A percentile compares a stretch with the other conserved stretches of the same genome.
Evolutionary conservation across 2,888 invertebrate genomes (phyloP).

Genomic region (Calliscelio sp.): DNA sequence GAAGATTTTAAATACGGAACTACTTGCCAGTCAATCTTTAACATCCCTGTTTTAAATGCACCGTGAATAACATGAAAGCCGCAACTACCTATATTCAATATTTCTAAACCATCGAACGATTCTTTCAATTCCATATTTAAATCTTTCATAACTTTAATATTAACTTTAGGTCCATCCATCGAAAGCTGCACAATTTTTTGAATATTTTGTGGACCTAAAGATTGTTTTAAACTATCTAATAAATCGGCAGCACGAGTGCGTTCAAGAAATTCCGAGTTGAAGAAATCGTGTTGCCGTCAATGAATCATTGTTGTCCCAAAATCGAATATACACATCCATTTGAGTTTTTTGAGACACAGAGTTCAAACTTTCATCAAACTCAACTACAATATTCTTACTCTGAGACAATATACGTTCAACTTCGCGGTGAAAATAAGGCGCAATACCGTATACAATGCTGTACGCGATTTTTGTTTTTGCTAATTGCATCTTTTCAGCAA

Average conservation of each 20-base stretch:
- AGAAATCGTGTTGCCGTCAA: conserved; percentile 74
- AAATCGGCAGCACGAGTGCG: neutral
- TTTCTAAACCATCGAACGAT: conserved; percentile 16
- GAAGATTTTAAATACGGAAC: conserved; percentile 53
- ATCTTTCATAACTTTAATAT: conserved; percentile 61
- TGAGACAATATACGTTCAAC: conserved; percentile 11
- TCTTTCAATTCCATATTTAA: conserved; percentile 67
- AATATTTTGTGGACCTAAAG: neutral
- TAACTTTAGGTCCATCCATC: conserved; percentile 75
- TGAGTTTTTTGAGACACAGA: conserved; percentile 72
- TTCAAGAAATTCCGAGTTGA: conserved; percentile 72
- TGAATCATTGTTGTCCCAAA: conserved; percentile 69
- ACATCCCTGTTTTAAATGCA: conserved; percentile 76
- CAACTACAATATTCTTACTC: no score
- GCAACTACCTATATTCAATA: conserved; percentile 78
- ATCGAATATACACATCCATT: conserved; percentile 77
- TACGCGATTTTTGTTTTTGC: conserved; percentile 71
- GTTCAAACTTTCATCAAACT: conserved; percentile 67
- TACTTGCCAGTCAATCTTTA: conserved; percentile 73
- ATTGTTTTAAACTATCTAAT: neutral
- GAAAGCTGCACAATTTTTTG: conserved; percentile 68
- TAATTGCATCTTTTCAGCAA: conserved; percentile 71
- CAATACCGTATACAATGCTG: conserved; percentile 67
- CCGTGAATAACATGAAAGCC: conserved; percentile 79
- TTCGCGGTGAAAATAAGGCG: conserved; percentile 60